A percentile compares a stretch with the other conserved stretches of the same genome.
phyloP scores from a whole-genome alignment of 2,888 invertebrate genomes.

The Sarcophaga caerulescens region DNA sequence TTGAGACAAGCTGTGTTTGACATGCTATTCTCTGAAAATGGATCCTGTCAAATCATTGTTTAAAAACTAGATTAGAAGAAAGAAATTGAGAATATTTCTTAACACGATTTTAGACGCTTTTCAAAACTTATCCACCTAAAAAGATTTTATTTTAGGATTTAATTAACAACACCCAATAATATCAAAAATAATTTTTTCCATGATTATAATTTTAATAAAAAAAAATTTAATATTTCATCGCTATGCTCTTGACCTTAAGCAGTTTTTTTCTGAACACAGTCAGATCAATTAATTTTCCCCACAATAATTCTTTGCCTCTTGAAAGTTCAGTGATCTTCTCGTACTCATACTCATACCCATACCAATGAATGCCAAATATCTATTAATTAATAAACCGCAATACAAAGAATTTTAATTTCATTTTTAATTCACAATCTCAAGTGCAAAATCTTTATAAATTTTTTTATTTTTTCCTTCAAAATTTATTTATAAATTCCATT shows the following conservation, averaged over 20 bases:
- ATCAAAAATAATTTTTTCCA: no score
- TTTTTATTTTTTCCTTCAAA: neutral
- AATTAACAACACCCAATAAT: no score
- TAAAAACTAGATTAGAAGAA: no score
- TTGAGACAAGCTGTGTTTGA: no score
- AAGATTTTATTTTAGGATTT: no score
- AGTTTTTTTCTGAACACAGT: neutral
- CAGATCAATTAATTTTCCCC: neutral
- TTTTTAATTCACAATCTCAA: conserved; percentile 23
- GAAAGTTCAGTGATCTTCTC: conserved; percentile 57
- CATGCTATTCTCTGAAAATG: no score
- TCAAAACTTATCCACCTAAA: no score
- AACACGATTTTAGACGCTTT: no score
- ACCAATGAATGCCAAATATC: neutral
- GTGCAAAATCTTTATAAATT: neutral
- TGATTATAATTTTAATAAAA: no score
- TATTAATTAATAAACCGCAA: neutral
- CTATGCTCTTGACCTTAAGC: neutral
- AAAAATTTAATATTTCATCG: neutral
- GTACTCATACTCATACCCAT: neutral
- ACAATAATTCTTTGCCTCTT: neutral
- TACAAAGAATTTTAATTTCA: neutral
- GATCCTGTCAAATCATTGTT: no score
- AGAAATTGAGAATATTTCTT: no score
- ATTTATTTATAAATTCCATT: conserved; percentile 52